These are phyloP conservation scores for Spatulosminthurus flaviceps DNA, from an alignment of 2,888 invertebrate genomes.

Conservation along the genomic window DNA sequence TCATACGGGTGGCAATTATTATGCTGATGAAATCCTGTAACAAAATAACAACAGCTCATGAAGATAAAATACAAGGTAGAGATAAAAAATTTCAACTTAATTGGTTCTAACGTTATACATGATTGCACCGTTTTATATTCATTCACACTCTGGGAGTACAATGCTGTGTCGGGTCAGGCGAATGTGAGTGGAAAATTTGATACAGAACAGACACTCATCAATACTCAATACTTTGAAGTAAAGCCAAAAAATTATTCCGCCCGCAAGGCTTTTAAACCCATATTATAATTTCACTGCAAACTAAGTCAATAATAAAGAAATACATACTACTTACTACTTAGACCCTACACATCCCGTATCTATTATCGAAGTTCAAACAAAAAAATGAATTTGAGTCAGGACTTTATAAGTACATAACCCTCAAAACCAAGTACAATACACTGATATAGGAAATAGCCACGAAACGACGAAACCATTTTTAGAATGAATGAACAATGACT, in stretches of 20 bases:
- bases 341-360: neutral
- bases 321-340: too few relatives aligned
- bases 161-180: neutral
- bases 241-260: neutral
- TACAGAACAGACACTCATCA: neutral
- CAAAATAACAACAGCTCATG: conserved; percentile 18
- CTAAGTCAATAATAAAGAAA: neutral
- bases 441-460: neutral
- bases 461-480: neutral
- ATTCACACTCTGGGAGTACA: neutral
- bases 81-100: neutral
- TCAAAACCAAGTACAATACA: neutral
- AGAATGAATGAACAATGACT: neutral
- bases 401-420: too few relatives aligned
- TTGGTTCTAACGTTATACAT: neutral
- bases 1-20: neutral
- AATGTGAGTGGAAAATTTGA: neutral
- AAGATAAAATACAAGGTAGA: conserved; percentile 18
- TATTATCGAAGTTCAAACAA: neutral
- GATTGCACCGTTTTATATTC: neutral
- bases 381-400: neutral
- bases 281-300: neutral
- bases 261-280: neutral
- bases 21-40: conserved; percentile 18
- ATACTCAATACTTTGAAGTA: neutral